phyloP scores from a whole-genome alignment of 2,888 invertebrate species.

The Plebejus argus region DNA sequence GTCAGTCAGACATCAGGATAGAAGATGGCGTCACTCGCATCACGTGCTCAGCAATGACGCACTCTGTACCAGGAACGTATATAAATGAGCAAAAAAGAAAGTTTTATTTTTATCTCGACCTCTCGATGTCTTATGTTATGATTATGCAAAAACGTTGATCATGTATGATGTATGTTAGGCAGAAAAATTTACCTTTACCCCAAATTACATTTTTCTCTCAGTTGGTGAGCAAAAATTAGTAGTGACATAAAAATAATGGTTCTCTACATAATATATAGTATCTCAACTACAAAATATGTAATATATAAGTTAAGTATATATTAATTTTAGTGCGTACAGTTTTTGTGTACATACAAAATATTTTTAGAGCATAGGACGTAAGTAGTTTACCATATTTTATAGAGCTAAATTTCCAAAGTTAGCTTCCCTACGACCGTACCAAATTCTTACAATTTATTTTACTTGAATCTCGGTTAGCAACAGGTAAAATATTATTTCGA shows the following conservation, averaged over 20 bases:
- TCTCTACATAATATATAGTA: no score
- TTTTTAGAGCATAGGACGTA: no score
- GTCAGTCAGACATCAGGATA: constrained; percentile 22
- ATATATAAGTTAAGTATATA: no score
- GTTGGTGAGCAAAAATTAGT: background rate
- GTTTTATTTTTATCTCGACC: constrained; percentile 8
- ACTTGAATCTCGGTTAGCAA: constrained; percentile 8
- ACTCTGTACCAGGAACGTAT: background rate
- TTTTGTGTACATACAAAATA: no score
- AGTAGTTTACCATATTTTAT: background rate
- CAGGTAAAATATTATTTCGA: constrained; percentile 20
- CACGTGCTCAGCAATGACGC: constrained; percentile 11
- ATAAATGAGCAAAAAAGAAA: constrained; percentile 15
- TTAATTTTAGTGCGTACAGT: no score
- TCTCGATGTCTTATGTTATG: background rate
- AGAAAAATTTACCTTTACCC: background rate
- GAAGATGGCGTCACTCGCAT: constrained; percentile 1
- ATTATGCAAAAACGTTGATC: background rate
- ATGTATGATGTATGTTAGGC: background rate
- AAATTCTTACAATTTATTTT: constrained; percentile 4
- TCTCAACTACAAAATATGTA: no score
- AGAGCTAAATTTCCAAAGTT: background rate
- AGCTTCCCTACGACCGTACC: background rate
- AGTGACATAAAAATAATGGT: background rate
- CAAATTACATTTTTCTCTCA: background rate